These are phyloP conservation scores for Drosophila nasuta DNA, from an alignment of 1,140 invertebrate genomes.

Conservation along the genomic window DNA sequence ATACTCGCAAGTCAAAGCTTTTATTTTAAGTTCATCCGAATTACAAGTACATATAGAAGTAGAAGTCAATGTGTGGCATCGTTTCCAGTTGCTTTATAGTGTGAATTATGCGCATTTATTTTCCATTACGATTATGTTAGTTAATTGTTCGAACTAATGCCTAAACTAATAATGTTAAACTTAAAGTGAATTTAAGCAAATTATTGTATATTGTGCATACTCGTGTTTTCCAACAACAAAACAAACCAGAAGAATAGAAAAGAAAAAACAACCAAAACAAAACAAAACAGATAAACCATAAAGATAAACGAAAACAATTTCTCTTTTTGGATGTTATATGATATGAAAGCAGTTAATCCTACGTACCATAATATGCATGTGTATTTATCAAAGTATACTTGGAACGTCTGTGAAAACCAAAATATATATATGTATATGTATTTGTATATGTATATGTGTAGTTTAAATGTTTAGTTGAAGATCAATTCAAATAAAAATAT, in stretches of 20 bases:
- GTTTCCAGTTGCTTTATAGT: not conserved
- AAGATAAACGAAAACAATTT: slow-evolving; percentile 4
- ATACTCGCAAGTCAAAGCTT: slow-evolving; percentile 79
- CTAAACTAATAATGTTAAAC: slow-evolving; percentile 45
- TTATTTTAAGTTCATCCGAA: slow-evolving; percentile 59
- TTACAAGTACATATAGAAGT: not conserved
- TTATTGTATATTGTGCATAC: slow-evolving; percentile 43
- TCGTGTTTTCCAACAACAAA: slow-evolving; percentile 27
- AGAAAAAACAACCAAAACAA: not conserved
- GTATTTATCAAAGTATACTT: slow-evolving; percentile 62
- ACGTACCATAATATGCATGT: slow-evolving; percentile 44
- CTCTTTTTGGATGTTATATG: slow-evolving; percentile 35
- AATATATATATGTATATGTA: slow-evolving; percentile 47
- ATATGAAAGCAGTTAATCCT: slow-evolving; percentile 17
- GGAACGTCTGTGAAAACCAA: slow-evolving; percentile 75
- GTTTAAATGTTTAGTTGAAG: slow-evolving; percentile 55
- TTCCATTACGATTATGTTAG: slow-evolving; percentile 47
- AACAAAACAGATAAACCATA: not conserved
- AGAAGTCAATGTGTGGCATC: not conserved
- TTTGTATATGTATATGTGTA: slow-evolving; percentile 36
- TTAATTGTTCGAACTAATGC: slow-evolving; percentile 63
- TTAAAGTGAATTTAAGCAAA: slow-evolving; percentile 48
- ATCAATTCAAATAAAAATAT: slow-evolving; percentile 62
- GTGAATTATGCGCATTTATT: slow-evolving; percentile 72
- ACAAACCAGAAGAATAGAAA: not conserved